Evolutionary conservation across 37 sponge, comb jelly and placozoan species (phyloP), one percentile per base, ranked within the genome.

Genomic region (Chondrosia reniformis): DNA sequence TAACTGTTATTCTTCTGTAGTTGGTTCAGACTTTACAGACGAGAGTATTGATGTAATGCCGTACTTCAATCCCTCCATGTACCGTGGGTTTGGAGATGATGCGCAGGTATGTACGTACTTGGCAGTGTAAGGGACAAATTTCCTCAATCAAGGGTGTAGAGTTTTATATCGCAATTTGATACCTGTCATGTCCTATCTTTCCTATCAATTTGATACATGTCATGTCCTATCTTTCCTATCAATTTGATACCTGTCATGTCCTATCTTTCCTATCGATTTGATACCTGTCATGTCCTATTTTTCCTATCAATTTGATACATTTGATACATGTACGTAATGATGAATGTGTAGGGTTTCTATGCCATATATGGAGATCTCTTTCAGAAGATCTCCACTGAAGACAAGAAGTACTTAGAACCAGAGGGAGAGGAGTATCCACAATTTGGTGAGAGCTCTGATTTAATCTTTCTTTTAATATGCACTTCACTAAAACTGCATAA

Each of bases 31-130:
- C 39, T 91, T 76, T 75, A 88, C 86, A 55, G 94, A 95, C 57
- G 87, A 98, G 45, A 81, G 84, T 33, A 32, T 98, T 21, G 84
- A 98, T 69, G 40, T 98, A 32, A 92, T 98, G 93, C 86, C 88
- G 0, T 98, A 76, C 89, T 98, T 92, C 93, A 74, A 63, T 62
- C 46, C 91, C 33, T 75, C 94, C 15, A 80, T 75, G 32, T 98
- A 88, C 80, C 62, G 56, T 63, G 96, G 99, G 5, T 90, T 85
- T 71, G 86, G 83, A 19, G 99, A 98, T 75, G 94, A 89, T 62
- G 21, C 67, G 25, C 92, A 87, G 76, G 96, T 88, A 41, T n/a
- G n/a, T n/a, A n/a, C n/a, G n/a, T n/a, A n/a, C n/a, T n/a, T n/a
- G n/a, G n/a, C n/a, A n/a, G n/a, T n/a, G n/a, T n/a, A n/a, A n/a